Evolutionary conservation across 2,797 vertebrate genomes (phyloP).

Genomic region (Kryptolebias ocellatus): DNA sequence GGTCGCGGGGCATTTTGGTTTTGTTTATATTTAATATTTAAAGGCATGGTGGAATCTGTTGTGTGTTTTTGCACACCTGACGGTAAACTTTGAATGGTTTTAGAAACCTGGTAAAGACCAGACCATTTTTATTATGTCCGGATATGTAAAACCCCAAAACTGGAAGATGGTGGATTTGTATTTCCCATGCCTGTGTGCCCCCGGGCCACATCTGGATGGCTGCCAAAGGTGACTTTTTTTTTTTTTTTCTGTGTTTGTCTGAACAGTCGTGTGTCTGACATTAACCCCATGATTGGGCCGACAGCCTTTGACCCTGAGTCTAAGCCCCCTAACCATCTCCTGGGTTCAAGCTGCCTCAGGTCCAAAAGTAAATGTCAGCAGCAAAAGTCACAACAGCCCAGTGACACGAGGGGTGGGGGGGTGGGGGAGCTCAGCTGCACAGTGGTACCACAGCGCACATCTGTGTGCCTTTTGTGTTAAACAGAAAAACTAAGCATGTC

Average conservation of each 20-base stretch:
- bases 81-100: no score
- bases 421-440: constrained; percentile 29
- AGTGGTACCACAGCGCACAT: constrained; percentile 13
- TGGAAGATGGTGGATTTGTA: no score
- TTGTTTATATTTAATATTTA: no score
- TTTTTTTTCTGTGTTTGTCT: neutral
- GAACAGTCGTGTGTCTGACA: constrained; percentile 44
- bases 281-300: constrained; percentile 63
- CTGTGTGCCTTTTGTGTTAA: constrained; percentile 4
- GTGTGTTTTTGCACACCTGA: no score
- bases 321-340: constrained; percentile 52
- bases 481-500: constrained; percentile 16
- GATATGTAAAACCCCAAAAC: no score
- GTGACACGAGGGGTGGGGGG: constrained; percentile 6
- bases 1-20: no score
- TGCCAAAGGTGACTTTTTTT: constrained; percentile 27
- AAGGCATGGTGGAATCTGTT: no score
- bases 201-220: constrained; percentile 12
- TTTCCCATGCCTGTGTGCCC: constrained; percentile 2
- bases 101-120: no score
- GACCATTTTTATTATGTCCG: no score
- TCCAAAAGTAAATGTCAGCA: constrained; percentile 54
- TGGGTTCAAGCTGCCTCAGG: constrained; percentile 53
- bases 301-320: constrained; percentile 55
- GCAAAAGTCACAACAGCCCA: constrained; percentile 30